phyloP scores from a whole-genome alignment of 2,113 vertebrate species.

The Potamarius usumacintae region DNA sequence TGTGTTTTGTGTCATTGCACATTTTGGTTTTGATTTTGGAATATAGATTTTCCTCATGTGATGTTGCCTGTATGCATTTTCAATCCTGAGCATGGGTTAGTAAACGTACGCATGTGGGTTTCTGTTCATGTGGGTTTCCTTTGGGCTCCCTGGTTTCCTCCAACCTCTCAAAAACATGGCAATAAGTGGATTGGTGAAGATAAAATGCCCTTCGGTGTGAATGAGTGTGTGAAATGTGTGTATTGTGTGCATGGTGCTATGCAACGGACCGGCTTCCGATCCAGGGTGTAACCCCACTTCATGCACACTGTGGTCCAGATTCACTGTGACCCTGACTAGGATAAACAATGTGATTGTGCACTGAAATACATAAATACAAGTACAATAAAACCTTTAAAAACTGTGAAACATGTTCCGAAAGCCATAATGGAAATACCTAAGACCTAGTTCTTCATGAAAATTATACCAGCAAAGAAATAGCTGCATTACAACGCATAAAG shows the following conservation, averaged over 20 bases:
- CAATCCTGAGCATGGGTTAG: background rate
- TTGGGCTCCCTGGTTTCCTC: background rate
- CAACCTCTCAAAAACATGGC: background rate
- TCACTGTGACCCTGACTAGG: background rate
- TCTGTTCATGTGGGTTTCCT: background rate
- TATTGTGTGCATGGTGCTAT: background rate
- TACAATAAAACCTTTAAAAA: background rate
- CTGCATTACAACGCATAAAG: background rate
- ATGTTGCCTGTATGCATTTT: background rate
- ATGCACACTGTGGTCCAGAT: background rate
- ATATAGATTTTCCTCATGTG: background rate
- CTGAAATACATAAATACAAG: background rate
- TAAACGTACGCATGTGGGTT: background rate
- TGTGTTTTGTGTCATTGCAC: background rate
- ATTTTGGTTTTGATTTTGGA: background rate
- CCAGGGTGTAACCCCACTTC: background rate
- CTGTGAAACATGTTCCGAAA: background rate
- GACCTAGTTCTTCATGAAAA: background rate
- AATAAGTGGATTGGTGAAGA: background rate
- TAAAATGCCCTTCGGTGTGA: background rate
- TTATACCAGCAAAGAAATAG: background rate
- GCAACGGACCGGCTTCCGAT: background rate
- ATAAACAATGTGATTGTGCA: background rate
- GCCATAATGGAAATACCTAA: background rate
- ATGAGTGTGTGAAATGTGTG: background rate